Evolutionary conservation across 1,140 invertebrate species (phyloP), one percentile per base, ranked within the genome.

Genomic region (Drosophila nannoptera): DNA sequence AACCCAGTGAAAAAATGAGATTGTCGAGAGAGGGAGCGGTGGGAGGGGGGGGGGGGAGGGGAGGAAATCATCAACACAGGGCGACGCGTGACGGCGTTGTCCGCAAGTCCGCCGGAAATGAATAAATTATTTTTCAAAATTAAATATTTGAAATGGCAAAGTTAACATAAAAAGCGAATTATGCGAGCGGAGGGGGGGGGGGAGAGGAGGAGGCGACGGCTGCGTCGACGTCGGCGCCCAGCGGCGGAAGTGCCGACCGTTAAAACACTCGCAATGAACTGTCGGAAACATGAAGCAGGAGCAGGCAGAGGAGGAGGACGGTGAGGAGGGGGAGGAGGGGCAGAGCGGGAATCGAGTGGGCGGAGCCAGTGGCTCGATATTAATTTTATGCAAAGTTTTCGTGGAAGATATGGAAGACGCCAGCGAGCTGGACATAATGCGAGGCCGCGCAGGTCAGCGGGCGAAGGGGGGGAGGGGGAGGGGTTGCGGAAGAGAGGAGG

Each of bases 91-190:
- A 45, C 9, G 29, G 33, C 43, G 59, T 12, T 43, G 38, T 52
- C 56, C 31, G 38, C 38, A 14, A 65, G 45, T 42, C 53, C 38
- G 78, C 72, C 78, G 78, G 78, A 82, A 82, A 82, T 82, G 78
- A 82, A 82, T 82, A 82, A 82, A 82, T 84, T 82, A 82, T 82
- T 82, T 82, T 82, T 82, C 63, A 67, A 82, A 82, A 82, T 82
- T 83, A 82, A 82, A 82, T 82, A 82, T 82, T 82, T 82, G 80
- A 82, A 82, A 82, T 84, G 80, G 73, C 80, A 80, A 83, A 83
- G 72, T 78, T 83, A 78, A 69, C 69, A 80, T 71, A 84, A 77
- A 80, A 76, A 86, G 63, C 76, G 80, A 84, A 86, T 86, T 86
- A 86, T 80, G 76, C 76, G 55, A 66, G 71, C 56, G 68, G 59